Conservation (phyloP, 2,797 vertebrate species). For the Alfaro cultratus region DNA sequence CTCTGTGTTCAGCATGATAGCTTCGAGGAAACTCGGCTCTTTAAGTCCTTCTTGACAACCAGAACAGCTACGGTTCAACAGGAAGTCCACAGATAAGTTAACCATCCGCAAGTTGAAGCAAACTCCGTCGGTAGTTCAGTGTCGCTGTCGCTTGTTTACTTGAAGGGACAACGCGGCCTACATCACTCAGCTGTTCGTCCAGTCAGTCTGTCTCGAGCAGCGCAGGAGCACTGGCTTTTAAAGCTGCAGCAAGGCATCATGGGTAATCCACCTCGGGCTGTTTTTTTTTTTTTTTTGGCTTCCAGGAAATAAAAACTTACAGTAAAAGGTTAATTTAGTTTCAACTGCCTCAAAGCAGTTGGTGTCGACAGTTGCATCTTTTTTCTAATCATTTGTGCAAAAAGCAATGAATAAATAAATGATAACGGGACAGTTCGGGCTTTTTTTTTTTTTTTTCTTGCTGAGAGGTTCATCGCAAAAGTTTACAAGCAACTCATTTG, state of each 20-base stretch:
- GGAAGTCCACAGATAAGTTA: constrained; percentile 70
- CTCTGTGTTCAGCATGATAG: constrained; percentile 79
- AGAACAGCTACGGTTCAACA: constrained; percentile 69
- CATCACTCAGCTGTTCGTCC: background rate
- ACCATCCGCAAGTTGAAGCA: constrained; percentile 65
- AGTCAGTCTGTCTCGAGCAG: background rate
- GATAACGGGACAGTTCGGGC: background rate
- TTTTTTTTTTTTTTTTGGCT: background rate
- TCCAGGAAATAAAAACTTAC: background rate
- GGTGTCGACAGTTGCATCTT: background rate
- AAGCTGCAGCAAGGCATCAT: constrained; percentile 56
- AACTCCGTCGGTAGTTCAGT: background rate
- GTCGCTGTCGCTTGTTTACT: background rate
- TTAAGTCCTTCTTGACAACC: constrained; percentile 63
- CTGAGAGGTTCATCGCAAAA: background rate
- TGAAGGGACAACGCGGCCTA: background rate
- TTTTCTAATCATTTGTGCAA: background rate
- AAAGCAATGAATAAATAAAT: background rate
- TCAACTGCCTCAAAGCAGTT: background rate
- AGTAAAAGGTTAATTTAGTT: background rate
- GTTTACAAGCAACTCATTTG: background rate
- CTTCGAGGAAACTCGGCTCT: constrained; percentile 51
- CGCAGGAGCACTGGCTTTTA: constrained; percentile 41
- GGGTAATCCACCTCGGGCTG: constrained; percentile 38
- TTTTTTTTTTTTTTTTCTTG: background rate